phyloP scores from a whole-genome alignment of 2,113 vertebrate species.

The Peromyscus californicus region DNA sequence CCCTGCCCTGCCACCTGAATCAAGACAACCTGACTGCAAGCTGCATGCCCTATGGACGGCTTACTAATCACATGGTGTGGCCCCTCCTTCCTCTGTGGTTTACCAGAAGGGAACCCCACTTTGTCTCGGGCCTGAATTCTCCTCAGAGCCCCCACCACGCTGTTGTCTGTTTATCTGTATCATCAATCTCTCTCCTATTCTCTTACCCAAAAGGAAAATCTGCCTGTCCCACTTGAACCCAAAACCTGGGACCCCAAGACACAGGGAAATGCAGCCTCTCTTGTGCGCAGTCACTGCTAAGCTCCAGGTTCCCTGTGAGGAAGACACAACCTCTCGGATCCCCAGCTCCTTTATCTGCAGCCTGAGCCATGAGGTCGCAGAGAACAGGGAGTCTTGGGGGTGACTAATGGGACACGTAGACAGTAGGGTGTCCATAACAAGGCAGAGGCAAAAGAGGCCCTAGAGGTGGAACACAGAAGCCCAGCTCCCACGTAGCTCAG shows the following conservation, averaged over 20 bases:
- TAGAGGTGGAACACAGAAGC: neutral
- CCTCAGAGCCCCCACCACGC: too few relatives aligned
- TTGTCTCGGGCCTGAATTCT: neutral
- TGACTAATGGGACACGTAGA: neutral
- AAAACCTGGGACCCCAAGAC: neutral
- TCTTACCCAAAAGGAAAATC: neutral
- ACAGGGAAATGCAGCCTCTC: too few relatives aligned
- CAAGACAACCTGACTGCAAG: too few relatives aligned
- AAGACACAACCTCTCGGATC: too few relatives aligned
- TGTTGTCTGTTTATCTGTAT: neutral
- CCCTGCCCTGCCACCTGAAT: too few relatives aligned
- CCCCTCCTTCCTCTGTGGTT: too few relatives aligned
- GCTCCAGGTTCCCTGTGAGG: too few relatives aligned
- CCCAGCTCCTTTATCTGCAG: neutral
- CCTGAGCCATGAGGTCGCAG: neutral
- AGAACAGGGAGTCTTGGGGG: neutral
- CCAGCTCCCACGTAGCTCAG: neutral
- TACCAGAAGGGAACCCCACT: neutral
- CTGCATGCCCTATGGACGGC: too few relatives aligned
- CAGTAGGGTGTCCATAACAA: neutral
- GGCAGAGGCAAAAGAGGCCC: neutral
- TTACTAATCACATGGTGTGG: too few relatives aligned
- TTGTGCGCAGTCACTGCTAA: too few relatives aligned
- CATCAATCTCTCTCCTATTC: neutral
- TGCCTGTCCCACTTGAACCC: neutral